Percentiles rank a stretch among this genome's conserved stretches.
phyloP scores from a whole-genome alignment of 2,113 vertebrate species.

The Eurypyga helias region DNA sequence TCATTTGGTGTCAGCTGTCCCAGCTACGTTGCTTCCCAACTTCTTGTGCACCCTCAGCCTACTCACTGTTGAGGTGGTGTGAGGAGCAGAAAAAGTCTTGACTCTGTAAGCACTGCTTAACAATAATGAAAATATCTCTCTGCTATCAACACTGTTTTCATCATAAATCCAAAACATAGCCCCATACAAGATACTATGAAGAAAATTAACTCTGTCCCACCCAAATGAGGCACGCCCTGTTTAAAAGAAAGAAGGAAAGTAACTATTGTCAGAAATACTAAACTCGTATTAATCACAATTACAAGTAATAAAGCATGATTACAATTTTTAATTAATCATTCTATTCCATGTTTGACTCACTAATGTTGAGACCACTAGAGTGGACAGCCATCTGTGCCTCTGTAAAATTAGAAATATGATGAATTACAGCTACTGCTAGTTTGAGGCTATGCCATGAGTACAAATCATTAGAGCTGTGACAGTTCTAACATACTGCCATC shows the following conservation, averaged over 20 bases:
- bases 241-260: conserved; percentile 19
- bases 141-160: too few species aligned
- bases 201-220: too few species aligned
- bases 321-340: conserved; percentile 68
- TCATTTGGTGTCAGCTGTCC: too few species aligned
- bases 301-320: conserved; percentile 56
- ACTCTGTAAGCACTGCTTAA: too few species aligned
- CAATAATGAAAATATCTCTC: too few species aligned
- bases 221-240: too few species aligned
- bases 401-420: conserved; percentile 74
- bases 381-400: conserved; percentile 72
- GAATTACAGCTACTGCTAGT: conserved; percentile 51
- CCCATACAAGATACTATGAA: too few species aligned
- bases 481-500: background rate
- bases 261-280: conserved; percentile 57
- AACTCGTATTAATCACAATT: conserved; percentile 72
- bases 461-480: conserved; percentile 15
- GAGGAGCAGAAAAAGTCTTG: too few species aligned
- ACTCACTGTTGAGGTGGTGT: too few species aligned
- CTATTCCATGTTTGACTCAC: conserved; percentile 51
- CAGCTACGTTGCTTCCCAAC: too few species aligned
- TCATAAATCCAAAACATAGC: too few species aligned
- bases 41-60: too few species aligned
- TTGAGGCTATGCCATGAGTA: conserved; percentile 41
- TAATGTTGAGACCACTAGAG: conserved; percentile 55